Percentiles rank a stretch among this genome's conserved stretches.
These are phyloP conservation scores for Plutomurus gul DNA, from an alignment of 1,140 invertebrate species.

Conservation along the genomic window DNA sequence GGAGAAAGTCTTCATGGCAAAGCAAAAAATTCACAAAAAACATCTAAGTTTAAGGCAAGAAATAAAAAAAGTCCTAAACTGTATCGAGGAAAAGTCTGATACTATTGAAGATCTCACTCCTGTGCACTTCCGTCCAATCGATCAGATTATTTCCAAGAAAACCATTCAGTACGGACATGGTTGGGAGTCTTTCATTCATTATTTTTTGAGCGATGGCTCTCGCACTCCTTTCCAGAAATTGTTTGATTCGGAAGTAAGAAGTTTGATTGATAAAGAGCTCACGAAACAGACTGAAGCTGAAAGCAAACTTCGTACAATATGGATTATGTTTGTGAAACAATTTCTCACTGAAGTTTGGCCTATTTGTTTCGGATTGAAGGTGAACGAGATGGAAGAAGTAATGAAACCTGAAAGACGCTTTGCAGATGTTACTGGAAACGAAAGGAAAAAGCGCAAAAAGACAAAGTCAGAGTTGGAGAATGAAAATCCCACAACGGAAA, in stretches of 20 bases:
- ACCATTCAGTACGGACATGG: not conserved
- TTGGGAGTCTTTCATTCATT: not conserved
- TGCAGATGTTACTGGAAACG: not conserved
- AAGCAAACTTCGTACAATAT: not conserved
- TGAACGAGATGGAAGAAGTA: not conserved
- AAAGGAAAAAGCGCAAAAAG: too few relatives aligned
- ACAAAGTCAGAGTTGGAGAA: not conserved
- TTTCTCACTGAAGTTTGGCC: not conserved
- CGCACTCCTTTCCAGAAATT: not conserved
- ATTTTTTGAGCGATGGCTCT: not conserved
- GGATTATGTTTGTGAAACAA: not conserved
- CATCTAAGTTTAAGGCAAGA: not conserved
- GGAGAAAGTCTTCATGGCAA: slow-evolving; percentile 12
- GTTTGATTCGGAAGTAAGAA: not conserved
- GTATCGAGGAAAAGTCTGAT: not conserved
- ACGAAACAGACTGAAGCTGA: not conserved
- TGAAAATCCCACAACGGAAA: not conserved
- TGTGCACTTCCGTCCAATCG: not conserved
- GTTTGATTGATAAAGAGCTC: not conserved
- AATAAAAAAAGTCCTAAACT: not conserved
- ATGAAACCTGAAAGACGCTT: not conserved
- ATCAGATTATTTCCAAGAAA: not conserved
- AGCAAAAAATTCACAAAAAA: not conserved
- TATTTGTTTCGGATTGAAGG: not conserved
- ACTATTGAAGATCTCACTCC: not conserved